A percentile compares a stretch with the other conserved stretches of the same genome.
Conservation (phyloP, 2,888 invertebrate genomes). For the Lypha dubia region DNA sequence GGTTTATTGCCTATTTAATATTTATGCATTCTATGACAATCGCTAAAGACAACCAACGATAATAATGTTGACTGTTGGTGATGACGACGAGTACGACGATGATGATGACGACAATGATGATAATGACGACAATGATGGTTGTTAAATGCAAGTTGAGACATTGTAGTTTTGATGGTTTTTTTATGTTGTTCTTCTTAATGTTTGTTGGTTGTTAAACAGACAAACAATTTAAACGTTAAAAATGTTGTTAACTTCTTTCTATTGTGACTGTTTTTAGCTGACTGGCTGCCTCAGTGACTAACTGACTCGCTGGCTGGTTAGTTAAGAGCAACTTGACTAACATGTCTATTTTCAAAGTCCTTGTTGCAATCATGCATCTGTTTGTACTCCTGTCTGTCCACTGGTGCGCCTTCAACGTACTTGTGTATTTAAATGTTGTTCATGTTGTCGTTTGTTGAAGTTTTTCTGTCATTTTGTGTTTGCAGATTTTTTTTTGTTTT, state of each 20-base stretch:
- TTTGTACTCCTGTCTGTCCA: slow-evolving; percentile 27
- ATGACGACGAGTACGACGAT: slow-evolving; percentile 25
- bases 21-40: slow-evolving; percentile 45
- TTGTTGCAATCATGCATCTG: slow-evolving; percentile 42
- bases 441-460: slow-evolving; percentile 68
- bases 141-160: slow-evolving; percentile 69
- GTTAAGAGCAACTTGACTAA: slow-evolving; percentile 50
- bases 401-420: background rate
- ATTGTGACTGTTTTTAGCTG: too few species aligned
- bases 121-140: slow-evolving; percentile 48
- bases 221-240: slow-evolving; percentile 61
- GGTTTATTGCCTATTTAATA: slow-evolving; percentile 49
- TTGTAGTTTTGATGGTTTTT: slow-evolving; percentile 62
- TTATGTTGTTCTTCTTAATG: slow-evolving; percentile 30
- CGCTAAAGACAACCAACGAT: slow-evolving; percentile 37
- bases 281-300: slow-evolving; percentile 11
- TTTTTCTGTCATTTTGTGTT: slow-evolving; percentile 64
- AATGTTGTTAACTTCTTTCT: slow-evolving; percentile 63
- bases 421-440: slow-evolving; percentile 54
- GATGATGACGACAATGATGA: slow-evolving; percentile 16
- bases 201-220: slow-evolving; percentile 54
- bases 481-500: slow-evolving; percentile 40
- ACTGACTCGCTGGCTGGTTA: slow-evolving; percentile 14
- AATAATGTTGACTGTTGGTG: slow-evolving; percentile 27
- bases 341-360: slow-evolving; percentile 53